Percentiles rank a stretch among this genome's conserved stretches.
Conservation (phyloP, 2,113 vertebrate genomes). For the Psilopogon haemacephalus region DNA sequence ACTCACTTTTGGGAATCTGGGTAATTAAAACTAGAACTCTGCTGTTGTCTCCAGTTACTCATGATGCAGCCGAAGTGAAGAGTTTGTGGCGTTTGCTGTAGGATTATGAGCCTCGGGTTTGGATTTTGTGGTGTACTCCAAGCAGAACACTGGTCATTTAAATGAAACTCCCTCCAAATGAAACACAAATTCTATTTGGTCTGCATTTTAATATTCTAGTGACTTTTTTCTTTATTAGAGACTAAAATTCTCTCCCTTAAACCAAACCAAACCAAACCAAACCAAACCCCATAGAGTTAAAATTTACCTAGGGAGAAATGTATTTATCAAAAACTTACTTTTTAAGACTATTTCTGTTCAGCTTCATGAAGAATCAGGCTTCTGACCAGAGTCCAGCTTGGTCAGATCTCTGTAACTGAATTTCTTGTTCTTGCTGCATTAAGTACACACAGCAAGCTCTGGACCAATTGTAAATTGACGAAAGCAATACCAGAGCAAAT, state of each 20-base stretch:
- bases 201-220: not conserved
- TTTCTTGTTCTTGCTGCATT: not conserved
- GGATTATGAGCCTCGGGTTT: not conserved
- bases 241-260: not conserved
- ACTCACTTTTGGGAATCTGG: not conserved
- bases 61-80: not conserved
- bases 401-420: not conserved
- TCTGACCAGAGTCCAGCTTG: not conserved
- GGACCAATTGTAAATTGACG: not conserved
- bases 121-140: not conserved
- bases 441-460: not conserved
- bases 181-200: not conserved
- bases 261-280: no score
- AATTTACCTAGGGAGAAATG: not conserved
- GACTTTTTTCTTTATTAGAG: not conserved
- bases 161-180: not conserved
- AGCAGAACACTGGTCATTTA: not conserved
- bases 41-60: not conserved
- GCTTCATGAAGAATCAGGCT: not conserved
- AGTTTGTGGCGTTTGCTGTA: not conserved
- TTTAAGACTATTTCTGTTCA: not conserved
- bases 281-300: not conserved
- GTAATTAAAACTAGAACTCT: not conserved
- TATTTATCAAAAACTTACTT: not conserved
- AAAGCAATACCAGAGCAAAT: not conserved